phyloP scores from a whole-genome alignment of 2,113 vertebrate genomes.

The Pomatostomus ruficeps region DNA sequence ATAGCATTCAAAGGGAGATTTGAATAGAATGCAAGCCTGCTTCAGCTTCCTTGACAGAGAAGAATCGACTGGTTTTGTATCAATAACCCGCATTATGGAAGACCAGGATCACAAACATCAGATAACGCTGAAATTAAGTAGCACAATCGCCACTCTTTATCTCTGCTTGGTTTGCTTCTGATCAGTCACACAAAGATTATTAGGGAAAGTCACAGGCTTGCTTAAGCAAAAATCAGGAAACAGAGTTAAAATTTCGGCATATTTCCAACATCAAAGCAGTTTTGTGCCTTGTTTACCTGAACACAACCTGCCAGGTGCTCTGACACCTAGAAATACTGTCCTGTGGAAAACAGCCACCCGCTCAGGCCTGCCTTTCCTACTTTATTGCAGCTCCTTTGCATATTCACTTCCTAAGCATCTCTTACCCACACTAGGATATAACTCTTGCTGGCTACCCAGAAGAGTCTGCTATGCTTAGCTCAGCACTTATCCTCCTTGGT shows the following conservation, averaged over 20 bases:
- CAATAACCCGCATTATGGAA: not conserved
- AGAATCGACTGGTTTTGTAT: not conserved
- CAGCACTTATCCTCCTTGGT: not conserved
- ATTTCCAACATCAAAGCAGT: not conserved
- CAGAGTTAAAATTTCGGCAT: not conserved
- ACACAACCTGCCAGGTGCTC: not conserved
- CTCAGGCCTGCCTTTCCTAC: not conserved
- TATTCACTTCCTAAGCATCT: not conserved
- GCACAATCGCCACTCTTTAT: not conserved
- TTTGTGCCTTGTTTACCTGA: not conserved
- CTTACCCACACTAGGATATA: not conserved
- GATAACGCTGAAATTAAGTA: not conserved
- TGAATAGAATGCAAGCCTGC: not conserved
- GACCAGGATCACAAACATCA: not conserved
- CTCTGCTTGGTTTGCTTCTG: not conserved
- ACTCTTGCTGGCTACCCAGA: not conserved
- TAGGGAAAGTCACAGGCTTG: not conserved
- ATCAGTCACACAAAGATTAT: not conserved
- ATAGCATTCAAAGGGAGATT: not conserved
- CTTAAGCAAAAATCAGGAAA: not conserved
- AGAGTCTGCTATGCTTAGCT: not conserved
- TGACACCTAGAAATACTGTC: not conserved
- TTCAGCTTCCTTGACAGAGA: not conserved
- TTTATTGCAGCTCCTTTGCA: constrained; percentile 18
- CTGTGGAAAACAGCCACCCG: not conserved